Base-by-base conservation (phyloP, 2,797 vertebrate species). In the Rhinichthys osculus region DNA sequence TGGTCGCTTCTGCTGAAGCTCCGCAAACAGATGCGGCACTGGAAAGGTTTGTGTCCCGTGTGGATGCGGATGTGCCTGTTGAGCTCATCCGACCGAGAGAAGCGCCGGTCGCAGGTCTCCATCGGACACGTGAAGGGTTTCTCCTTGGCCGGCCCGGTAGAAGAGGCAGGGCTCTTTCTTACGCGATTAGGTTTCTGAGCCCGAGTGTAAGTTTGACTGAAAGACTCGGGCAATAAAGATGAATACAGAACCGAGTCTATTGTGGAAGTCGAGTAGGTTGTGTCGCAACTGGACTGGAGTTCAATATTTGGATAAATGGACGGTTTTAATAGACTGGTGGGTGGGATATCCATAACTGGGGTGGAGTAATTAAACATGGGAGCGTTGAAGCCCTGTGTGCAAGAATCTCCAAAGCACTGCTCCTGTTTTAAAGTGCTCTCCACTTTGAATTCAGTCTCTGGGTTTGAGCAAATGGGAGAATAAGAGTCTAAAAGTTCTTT, bases 1-100 rank as follows among this genome's bases (percentile, higher is more conserved):
- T 99, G 98, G 90, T 99, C 98, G 73, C 98, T 99, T 88, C 98
- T 97, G 94, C 98, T 99, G 94, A 99, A 99, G 90, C 97, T 99
- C 91, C 98, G 95, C 94, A 98, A 91, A 93, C 98, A 99, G 94
- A 99, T 98, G 94, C 98, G 97, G 93, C 98, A 99, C 94, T 98
- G 98, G 94, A 99, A 99, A 33, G 98, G 98, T 82, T 99, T 99
- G 96, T 99, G 98, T 83, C 98, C 98, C 0, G 98, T 99, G 91
- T 99, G 98, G 94, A 99, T 99, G 78, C 98, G 97, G 90, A 99
- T 97, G 95, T 99, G 98, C 87, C 98, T 92, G 93, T 98, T 99
- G 90, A 99, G 97, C 94, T 99, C 98, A n/a, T 99, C 98, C 0
- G 98, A 99, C 88, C 98, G 95, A 5, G 98, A 98, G 86, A 99